These are phyloP conservation scores for Puffinus mauretanicus DNA, from an alignment of 2,113 vertebrate genomes.

Conservation along the genomic window DNA sequence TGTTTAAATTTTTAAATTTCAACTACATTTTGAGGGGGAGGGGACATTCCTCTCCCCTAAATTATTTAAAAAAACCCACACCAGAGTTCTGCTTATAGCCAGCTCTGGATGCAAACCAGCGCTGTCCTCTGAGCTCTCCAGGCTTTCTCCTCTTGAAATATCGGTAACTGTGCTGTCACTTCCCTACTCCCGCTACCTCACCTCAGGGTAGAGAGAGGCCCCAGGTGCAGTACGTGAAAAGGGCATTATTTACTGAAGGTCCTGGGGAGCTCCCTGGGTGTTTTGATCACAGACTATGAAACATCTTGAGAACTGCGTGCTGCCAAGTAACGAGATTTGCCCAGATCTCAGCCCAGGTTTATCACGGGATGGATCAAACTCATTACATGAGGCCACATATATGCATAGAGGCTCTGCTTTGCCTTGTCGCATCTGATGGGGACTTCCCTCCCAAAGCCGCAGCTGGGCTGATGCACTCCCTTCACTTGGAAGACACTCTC, in stretches of 20 bases:
- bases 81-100: neutral
- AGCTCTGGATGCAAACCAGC: neutral
- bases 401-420: neutral
- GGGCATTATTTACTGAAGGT: neutral
- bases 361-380: neutral
- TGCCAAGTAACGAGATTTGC: neutral
- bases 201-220: neutral
- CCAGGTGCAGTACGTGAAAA: neutral
- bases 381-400: neutral
- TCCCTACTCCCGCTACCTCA: neutral
- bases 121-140: neutral
- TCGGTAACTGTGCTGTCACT: neutral
- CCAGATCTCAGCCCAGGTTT: neutral
- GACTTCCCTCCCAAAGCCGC: neutral
- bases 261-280: neutral
- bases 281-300: neutral
- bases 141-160: neutral
- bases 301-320: neutral
- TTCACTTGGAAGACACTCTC: neutral
- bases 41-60: neutral
- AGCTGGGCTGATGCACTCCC: neutral
- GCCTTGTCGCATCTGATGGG: neutral
- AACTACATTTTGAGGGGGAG: neutral
- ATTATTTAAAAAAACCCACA: neutral
- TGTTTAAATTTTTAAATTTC: neutral